These are phyloP conservation scores for Helostoma temminkii DNA, from an alignment of 2,797 vertebrate genomes.

Conservation along the genomic window DNA sequence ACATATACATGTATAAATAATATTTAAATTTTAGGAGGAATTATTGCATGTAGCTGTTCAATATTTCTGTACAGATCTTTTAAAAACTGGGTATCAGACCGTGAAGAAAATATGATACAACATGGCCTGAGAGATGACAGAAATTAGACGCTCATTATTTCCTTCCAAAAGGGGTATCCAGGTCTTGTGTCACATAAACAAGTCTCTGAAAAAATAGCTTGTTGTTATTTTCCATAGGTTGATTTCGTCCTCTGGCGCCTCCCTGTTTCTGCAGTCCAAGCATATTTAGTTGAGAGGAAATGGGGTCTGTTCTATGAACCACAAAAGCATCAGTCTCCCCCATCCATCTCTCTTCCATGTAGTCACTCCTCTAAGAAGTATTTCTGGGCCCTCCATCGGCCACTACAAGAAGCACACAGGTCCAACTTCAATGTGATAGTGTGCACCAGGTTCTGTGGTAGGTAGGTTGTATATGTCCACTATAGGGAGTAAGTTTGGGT, in stretches of 20 bases:
- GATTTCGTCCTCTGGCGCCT: conserved; percentile 49
- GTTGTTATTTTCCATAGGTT: conserved; percentile 57
- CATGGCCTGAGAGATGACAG: conserved; percentile 61
- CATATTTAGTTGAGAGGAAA: conserved; percentile 58
- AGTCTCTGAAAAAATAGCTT: conserved; percentile 69
- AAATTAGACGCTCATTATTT: conserved; percentile 46
- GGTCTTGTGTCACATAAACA: conserved; percentile 52
- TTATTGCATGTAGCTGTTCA: conserved; percentile 42
- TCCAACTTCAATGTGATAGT: conserved; percentile 93
- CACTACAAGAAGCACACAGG: conserved; percentile 93
- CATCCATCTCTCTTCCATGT: conserved; percentile 5
- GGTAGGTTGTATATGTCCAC: conserved; percentile 89
- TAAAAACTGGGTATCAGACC: conserved; percentile 45
- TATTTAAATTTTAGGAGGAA: conserved; percentile 59
- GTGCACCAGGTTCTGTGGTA: conserved; percentile 83
- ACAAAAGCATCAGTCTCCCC: conserved; percentile 5
- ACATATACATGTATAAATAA: conserved; percentile 83
- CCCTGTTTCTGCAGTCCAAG: conserved; percentile 75
- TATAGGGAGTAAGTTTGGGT: conserved; percentile 92
- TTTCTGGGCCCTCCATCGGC: neutral
- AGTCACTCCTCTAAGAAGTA: conserved; percentile 29
- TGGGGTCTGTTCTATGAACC: conserved; percentile 14
- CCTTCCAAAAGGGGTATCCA: conserved; percentile 44
- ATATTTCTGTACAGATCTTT: conserved; percentile 59
- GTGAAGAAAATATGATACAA: conserved; percentile 70